phyloP scores from a whole-genome alignment of 2,797 vertebrate genomes.

The Enteromius paludinosus region DNA sequence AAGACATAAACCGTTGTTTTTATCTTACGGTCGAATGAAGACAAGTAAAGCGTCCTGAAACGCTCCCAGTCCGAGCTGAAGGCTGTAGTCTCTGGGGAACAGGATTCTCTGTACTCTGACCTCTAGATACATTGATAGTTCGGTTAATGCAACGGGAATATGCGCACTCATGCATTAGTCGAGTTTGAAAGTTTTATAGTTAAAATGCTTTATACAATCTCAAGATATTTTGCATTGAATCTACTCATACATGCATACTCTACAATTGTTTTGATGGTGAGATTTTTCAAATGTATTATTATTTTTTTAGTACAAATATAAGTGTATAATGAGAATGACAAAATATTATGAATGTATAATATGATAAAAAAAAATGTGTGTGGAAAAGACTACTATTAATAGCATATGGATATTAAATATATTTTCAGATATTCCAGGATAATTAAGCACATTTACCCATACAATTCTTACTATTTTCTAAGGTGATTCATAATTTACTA shows the following conservation, averaged over 20 bases:
- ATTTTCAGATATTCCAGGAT: too few species aligned
- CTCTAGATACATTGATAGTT: conserved; percentile 75
- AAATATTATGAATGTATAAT: not conserved
- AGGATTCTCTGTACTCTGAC: conserved; percentile 76
- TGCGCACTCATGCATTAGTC: conserved; percentile 13
- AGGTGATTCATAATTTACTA: not conserved
- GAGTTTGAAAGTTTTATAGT: not conserved
- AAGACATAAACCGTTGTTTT: not conserved
- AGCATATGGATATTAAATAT: not conserved
- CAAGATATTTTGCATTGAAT: not conserved
- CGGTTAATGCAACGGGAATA: conserved; percentile 62
- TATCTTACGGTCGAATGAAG: not conserved
- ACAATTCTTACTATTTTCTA: not conserved
- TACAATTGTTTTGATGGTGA: not conserved
- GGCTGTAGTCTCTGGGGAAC: conserved; percentile 63
- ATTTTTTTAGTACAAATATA: not conserved
- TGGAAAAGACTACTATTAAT: too few species aligned
- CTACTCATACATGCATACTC: not conserved
- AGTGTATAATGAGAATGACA: not conserved
- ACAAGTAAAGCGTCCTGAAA: fast-evolving
- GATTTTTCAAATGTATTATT: not conserved
- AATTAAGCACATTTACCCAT: too few species aligned
- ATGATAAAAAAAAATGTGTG: too few species aligned
- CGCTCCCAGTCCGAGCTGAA: conserved; percentile 54
- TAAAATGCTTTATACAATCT: not conserved